Conservation (phyloP, 2,113 vertebrate genomes). For the Pelodiscus sinensis region DNA sequence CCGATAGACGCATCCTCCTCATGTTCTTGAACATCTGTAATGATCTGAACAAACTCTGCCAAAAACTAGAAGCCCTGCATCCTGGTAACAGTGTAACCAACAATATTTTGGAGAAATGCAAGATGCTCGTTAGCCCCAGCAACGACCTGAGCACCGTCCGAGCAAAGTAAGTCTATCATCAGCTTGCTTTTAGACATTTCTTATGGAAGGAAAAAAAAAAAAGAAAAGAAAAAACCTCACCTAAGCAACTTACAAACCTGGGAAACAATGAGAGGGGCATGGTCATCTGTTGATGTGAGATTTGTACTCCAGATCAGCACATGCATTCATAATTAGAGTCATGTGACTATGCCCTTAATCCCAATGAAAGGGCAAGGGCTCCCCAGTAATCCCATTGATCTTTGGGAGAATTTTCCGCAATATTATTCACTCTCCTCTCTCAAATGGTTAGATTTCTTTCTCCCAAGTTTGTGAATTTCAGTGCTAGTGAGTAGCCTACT, state of each 20-base stretch:
- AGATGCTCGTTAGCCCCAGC: conserved; percentile 77
- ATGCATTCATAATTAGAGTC: neutral
- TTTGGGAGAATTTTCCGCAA: neutral
- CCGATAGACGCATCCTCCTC: conserved; percentile 77
- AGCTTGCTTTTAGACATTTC: neutral
- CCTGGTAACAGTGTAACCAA: conserved; percentile 26
- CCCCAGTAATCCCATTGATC: neutral
- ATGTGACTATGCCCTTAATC: neutral
- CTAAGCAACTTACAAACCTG: neutral
- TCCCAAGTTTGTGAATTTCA: neutral
- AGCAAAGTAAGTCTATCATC: conserved; percentile 78
- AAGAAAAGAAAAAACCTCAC: rapidly evolving
- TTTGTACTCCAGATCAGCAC: neutral
- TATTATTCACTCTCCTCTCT: neutral
- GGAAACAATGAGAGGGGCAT: neutral
- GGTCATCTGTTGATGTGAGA: neutral
- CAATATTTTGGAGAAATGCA: conserved; percentile 76
- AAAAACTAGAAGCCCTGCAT: conserved; percentile 64
- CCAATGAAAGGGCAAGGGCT: neutral
- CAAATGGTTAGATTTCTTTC: neutral
- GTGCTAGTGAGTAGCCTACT: neutral
- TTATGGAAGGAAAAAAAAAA: too few relatives aligned
- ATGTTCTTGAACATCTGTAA: conserved; percentile 82
- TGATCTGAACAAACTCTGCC: conserved; percentile 73
- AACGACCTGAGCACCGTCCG: conserved; percentile 78